Conservation (phyloP, 2,113 vertebrate genomes). For the Scophthalmus maximus region DNA sequence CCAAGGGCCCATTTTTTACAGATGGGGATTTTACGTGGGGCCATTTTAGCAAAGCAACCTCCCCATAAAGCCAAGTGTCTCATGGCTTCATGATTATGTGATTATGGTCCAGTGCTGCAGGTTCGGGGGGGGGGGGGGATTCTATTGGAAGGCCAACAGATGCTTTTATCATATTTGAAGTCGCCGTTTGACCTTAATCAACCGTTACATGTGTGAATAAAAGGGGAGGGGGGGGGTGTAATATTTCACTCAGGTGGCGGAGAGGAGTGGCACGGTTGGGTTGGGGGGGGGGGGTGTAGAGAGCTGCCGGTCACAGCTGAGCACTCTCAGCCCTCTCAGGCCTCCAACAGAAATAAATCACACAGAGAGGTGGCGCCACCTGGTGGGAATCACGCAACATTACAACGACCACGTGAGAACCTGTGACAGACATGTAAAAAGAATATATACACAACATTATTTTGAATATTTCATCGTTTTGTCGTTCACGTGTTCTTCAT, state of each 20-base stretch:
- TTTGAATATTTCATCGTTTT: neutral
- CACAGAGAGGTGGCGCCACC: conserved; percentile 53
- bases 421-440: neutral
- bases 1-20: conserved; percentile 73
- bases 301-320: too few species aligned
- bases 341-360: neutral
- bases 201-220: conserved; percentile 62
- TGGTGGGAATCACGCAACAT: conserved; percentile 38
- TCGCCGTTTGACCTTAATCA: conserved; percentile 70
- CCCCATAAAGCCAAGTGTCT: conserved; percentile 74
- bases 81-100: conserved; percentile 73
- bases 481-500: too few species aligned
- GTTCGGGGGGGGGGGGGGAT: conserved; percentile 64
- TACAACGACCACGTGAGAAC: neutral
- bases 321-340: neutral
- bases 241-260: conserved; percentile 51
- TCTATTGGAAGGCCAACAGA: conserved; percentile 57
- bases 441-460: too few species aligned
- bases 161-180: conserved; percentile 70
- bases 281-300: too few species aligned
- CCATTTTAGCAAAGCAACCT: conserved; percentile 74
- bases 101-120: conserved; percentile 73
- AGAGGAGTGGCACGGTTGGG: neutral
- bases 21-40: conserved; percentile 74
- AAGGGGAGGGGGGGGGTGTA: conserved; percentile 33